phyloP scores from a whole-genome alignment of 2,113 vertebrate species.

The Alaudala cheleensis region DNA sequence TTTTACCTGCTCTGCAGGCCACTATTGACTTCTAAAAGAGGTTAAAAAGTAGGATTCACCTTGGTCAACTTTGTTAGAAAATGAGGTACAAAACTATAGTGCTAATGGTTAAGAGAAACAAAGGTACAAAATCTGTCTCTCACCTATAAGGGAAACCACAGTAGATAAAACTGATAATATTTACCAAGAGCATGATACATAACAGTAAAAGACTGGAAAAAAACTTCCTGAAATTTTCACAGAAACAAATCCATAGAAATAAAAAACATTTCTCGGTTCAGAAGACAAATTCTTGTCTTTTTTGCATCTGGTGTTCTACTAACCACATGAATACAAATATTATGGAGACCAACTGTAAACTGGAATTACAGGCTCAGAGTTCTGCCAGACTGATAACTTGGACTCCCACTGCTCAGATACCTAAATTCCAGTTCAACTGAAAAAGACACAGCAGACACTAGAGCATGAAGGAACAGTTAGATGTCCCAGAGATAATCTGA shows the following conservation, averaged over 20 bases:
- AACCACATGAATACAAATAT: background rate
- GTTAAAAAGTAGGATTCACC: background rate
- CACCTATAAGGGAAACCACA: background rate
- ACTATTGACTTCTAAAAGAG: background rate
- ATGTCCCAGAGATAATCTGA: background rate
- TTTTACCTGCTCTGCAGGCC: background rate
- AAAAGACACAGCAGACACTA: background rate
- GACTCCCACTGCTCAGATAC: background rate
- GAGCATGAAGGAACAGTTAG: background rate
- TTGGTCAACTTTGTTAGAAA: background rate
- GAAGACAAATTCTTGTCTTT: background rate
- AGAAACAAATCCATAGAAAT: background rate
- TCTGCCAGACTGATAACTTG: background rate
- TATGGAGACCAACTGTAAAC: background rate
- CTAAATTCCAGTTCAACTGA: background rate
- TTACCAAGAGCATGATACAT: background rate
- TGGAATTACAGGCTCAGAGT: background rate
- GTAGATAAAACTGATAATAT: background rate
- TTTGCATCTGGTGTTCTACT: background rate
- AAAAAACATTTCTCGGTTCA: background rate
- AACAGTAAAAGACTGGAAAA: background rate
- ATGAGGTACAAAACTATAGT: background rate
- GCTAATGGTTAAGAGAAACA: background rate
- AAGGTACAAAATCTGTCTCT: background rate
- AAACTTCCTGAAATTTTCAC: background rate